phyloP scores from a whole-genome alignment of 2,888 invertebrate genomes.

The Invenusta paracnida region DNA sequence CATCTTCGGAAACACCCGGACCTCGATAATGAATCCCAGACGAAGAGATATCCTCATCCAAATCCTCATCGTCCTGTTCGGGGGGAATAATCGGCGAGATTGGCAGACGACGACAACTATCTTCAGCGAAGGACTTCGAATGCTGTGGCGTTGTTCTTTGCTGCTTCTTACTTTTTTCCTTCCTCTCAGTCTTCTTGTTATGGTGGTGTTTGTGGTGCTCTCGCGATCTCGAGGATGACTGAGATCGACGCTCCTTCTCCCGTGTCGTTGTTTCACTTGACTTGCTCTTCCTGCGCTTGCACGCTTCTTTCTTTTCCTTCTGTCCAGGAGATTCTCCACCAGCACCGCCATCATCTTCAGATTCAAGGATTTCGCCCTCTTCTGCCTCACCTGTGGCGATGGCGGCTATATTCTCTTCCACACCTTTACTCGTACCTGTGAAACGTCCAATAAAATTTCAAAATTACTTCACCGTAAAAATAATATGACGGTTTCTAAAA shows the following conservation, averaged over 20 bases:
- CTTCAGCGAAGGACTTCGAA: no score
- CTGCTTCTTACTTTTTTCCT: not conserved
- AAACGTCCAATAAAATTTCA: no score
- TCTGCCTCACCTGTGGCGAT: not conserved
- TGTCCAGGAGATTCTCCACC: no score
- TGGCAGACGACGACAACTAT: no score
- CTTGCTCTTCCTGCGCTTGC: not conserved
- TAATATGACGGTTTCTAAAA: no score
- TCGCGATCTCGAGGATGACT: not conserved
- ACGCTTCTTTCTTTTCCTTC: no score
- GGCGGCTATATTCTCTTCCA: not conserved
- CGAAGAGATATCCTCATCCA: no score
- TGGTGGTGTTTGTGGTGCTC: not conserved
- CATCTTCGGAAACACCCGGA: not conserved
- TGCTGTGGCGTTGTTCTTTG: no score
- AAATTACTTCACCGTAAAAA: no score
- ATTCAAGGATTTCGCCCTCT: slow-evolving; percentile 11
- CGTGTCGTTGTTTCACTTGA: no score
- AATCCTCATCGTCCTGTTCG: not conserved
- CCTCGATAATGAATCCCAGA: no score
- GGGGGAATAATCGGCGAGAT: not conserved
- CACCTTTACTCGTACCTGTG: not conserved
- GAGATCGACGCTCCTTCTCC: not conserved
- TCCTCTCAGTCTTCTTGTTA: not conserved
- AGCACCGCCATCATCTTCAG: not conserved